phyloP scores from a whole-genome alignment of 1,140 invertebrate species.

The Scaptomyza hsui region DNA sequence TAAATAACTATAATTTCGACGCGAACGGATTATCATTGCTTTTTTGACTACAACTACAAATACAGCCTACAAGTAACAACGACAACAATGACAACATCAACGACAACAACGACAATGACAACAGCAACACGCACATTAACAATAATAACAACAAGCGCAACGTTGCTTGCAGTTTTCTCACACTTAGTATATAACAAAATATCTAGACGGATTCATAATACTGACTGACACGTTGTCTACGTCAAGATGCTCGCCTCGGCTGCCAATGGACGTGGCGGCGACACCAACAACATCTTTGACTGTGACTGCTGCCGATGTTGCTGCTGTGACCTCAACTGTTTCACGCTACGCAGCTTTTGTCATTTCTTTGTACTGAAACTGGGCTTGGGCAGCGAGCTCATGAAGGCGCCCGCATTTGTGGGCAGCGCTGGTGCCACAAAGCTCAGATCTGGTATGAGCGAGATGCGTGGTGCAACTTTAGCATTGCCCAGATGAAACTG shows the following conservation, averaged over 20 bases:
- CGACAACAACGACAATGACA: conserved; percentile 49
- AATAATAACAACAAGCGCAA: conserved; percentile 39
- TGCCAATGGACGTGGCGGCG: conserved; percentile 31
- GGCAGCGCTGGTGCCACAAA: conserved; percentile 84
- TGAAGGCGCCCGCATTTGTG: conserved; percentile 72
- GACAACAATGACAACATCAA: conserved; percentile 39
- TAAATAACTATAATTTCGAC: conserved; percentile 3
- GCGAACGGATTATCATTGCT: conserved; percentile 17
- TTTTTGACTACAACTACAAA: conserved; percentile 40
- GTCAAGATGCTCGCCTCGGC: conserved; percentile 63
- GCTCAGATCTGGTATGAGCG: conserved; percentile 84
- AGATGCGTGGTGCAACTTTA: conserved; percentile 83
- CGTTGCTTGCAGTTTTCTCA: conserved; percentile 17
- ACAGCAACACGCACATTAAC: conserved; percentile 45
- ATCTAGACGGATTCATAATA: conserved; percentile 82
- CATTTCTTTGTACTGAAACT: conserved; percentile 79
- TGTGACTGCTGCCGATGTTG: conserved; percentile 14
- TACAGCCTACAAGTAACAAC: conserved; percentile 44
- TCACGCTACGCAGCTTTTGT: conserved; percentile 54
- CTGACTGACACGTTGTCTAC: conserved; percentile 58
- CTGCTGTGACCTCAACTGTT: conserved; percentile 31
- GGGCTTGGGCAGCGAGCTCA: conserved; percentile 71
- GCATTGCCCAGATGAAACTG: conserved; percentile 75
- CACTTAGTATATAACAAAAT: conserved; percentile 55
- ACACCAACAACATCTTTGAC: conserved; percentile 16